Evolutionary conservation across 2,797 vertebrate species (phyloP).

Genomic region (Dicrostonyx torquatus): DNA sequence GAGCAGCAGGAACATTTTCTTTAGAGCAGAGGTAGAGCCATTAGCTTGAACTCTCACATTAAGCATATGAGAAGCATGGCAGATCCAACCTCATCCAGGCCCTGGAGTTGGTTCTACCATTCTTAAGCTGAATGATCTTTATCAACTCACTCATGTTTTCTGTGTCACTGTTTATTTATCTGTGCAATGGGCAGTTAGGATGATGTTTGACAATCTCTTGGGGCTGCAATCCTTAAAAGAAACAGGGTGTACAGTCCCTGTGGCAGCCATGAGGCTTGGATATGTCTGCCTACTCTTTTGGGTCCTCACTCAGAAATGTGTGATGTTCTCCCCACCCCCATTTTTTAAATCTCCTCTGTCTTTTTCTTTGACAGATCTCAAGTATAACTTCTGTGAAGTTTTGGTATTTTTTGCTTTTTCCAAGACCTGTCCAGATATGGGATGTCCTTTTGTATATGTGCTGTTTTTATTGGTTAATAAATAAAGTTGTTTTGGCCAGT

Average conservation of each 20-base stretch:
- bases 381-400: neutral
- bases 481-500: too few species aligned
- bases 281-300: neutral
- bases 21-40: neutral
- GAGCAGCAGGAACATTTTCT: neutral
- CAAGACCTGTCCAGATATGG: neutral
- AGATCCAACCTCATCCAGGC: neutral
- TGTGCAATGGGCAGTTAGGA: neutral
- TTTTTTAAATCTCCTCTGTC: neutral
- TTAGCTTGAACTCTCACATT: neutral
- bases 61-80: neutral
- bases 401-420: neutral
- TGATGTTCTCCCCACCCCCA: neutral
- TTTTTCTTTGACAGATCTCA: neutral
- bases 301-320: neutral
- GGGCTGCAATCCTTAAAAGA: neutral
- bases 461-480: too few species aligned
- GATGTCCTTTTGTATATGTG: too few species aligned
- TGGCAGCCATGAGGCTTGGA: neutral
- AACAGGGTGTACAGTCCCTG: neutral
- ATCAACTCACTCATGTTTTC: neutral
- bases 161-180: neutral
- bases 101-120: neutral
- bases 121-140: neutral
- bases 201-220: neutral